Conservation (phyloP, 2,888 invertebrate species). For the Tachina grossa region DNA sequence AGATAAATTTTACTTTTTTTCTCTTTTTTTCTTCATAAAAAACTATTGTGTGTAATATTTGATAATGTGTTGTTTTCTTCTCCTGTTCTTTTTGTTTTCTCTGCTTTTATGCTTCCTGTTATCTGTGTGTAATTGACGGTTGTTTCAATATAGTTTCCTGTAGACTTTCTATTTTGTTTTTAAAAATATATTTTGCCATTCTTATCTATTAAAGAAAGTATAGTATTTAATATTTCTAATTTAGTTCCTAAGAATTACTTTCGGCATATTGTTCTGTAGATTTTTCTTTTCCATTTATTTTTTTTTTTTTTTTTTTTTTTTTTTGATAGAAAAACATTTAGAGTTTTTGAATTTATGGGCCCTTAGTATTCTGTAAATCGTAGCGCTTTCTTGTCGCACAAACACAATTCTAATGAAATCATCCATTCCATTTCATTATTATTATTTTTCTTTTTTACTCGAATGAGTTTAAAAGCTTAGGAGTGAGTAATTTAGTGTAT, state of each 20-base stretch:
- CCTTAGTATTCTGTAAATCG: neutral
- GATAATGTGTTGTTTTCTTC: neutral
- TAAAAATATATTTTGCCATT: neutral
- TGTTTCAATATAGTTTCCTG: neutral
- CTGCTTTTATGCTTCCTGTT: neutral
- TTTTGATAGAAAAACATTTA: neutral
- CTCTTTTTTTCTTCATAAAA: neutral
- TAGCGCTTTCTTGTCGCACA: neutral
- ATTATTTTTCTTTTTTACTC: neutral
- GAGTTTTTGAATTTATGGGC: neutral
- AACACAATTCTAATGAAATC: neutral
- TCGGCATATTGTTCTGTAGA: neutral
- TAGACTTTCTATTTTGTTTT: neutral
- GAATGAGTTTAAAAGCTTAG: neutral
- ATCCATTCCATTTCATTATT: neutral
- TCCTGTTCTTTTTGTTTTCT: neutral
- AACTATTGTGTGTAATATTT: no score
- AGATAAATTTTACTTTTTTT: neutral
- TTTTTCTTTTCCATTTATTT: neutral
- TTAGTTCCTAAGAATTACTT: neutral
- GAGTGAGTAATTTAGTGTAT: neutral
- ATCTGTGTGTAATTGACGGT: slow-evolving; percentile 7
- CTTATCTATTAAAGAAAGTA: neutral
- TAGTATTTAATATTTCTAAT: neutral
- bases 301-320: neutral